phyloP scores from a whole-genome alignment of 2,888 invertebrate species.

The Athrips mouffetella region DNA sequence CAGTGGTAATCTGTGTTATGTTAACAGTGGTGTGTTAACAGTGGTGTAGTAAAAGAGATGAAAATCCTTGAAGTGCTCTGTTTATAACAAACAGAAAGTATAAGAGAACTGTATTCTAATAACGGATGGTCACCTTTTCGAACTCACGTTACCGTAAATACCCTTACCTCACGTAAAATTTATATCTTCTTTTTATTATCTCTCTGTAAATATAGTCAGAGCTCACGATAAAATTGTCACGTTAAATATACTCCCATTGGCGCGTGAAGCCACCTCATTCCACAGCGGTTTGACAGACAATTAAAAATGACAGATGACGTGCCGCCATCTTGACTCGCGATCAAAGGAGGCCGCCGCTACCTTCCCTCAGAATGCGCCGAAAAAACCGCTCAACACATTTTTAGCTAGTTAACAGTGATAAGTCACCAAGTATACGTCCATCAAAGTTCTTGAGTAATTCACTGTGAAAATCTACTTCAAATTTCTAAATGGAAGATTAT shows the following conservation, averaged over 20 bases:
- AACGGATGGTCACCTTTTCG: too few relatives aligned
- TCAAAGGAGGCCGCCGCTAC: constrained; percentile 53
- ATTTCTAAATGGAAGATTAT: constrained; percentile 1
- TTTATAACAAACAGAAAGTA: too few relatives aligned
- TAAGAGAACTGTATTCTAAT: too few relatives aligned
- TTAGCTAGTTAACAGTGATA: constrained; percentile 53
- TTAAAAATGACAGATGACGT: constrained; percentile 75
- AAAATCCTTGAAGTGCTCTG: too few relatives aligned
- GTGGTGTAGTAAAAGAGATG: too few relatives aligned
- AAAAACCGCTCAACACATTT: constrained; percentile 57
- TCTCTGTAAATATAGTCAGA: not conserved
- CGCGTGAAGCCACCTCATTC: constrained; percentile 47
- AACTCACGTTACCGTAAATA: too few relatives aligned
- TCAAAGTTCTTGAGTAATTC: constrained; percentile 29
- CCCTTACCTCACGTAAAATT: too few relatives aligned
- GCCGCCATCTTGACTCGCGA: constrained; percentile 57
- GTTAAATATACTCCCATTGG: constrained; percentile 62
- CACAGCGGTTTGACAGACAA: constrained; percentile 65
- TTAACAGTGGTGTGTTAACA: too few relatives aligned
- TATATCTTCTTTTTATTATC: too few relatives aligned
- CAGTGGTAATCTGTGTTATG: too few relatives aligned
- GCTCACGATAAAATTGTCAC: not conserved
- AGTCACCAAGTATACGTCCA: constrained; percentile 47
- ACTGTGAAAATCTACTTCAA: not conserved
- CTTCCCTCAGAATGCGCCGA: constrained; percentile 29